Percentiles rank a stretch among this genome's conserved stretches.
Conservation (phyloP, 2,888 invertebrate genomes). For the Cryptops parisi region DNA sequence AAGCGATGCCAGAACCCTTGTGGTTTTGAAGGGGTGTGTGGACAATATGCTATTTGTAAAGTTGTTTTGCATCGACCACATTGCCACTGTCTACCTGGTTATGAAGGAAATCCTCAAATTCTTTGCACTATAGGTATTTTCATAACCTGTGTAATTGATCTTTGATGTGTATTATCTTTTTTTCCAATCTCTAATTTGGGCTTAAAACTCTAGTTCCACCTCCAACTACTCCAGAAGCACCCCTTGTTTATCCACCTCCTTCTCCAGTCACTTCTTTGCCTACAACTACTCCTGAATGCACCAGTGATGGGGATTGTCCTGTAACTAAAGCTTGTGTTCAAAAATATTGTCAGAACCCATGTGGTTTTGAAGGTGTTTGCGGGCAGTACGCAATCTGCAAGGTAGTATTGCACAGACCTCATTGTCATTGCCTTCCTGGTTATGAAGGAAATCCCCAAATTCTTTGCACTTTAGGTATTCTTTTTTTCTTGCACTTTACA, state of each 20-base stretch:
- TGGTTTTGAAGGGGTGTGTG: conserved; percentile 38
- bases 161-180: not conserved
- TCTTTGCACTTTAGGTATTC: conserved; percentile 25
- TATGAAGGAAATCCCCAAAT: conserved; percentile 21
- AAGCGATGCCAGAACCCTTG: conserved; percentile 32
- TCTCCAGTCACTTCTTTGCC: not conserved
- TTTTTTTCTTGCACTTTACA: not conserved
- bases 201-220: not conserved
- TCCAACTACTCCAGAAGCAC: conserved; percentile 1
- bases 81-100: conserved; percentile 22
- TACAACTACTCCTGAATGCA: conserved; percentile 20
- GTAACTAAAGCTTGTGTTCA: conserved; percentile 23
- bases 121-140: conserved; percentile 3
- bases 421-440: conserved; percentile 48
- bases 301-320: conserved; percentile 23
- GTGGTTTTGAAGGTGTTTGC: conserved; percentile 49
- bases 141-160: no score
- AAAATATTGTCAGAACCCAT: conserved; percentile 44
- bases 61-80: conserved; percentile 22
- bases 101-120: conserved; percentile 17
- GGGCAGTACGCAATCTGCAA: conserved; percentile 67
- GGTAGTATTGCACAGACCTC: conserved; percentile 66
- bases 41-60: conserved; percentile 22
- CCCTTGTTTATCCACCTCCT: conserved; percentile 1
- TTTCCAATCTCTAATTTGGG: not conserved